A percentile compares a stretch with the other conserved stretches of the same genome.
Conservation (phyloP, 2,888 invertebrate genomes). For the Eupithecia centaureata region DNA sequence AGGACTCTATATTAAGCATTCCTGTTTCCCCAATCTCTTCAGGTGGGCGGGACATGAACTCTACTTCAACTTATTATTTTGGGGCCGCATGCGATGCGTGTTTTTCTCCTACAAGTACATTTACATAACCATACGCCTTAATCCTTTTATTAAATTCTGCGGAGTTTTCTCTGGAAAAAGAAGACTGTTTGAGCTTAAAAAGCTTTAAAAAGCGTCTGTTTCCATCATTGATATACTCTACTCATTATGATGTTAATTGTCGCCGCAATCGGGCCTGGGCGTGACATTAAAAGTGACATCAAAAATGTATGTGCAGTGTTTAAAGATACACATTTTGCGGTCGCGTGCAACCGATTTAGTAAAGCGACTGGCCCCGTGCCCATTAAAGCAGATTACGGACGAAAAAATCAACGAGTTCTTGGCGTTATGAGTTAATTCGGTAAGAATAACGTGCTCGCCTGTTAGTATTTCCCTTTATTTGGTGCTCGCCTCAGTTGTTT, state of each 20-base stretch:
- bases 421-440: conserved; percentile 84
- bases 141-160: conserved; percentile 76
- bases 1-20: conserved; percentile 83
- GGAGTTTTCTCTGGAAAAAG: conserved; percentile 53
- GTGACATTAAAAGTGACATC: conserved; percentile 76
- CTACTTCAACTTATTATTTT: conserved; percentile 80
- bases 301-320: conserved; percentile 80
- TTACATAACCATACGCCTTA: conserved; percentile 67
- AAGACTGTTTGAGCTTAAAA: conserved; percentile 37
- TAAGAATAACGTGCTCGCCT: conserved; percentile 78
- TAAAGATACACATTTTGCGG: conserved; percentile 80
- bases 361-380: conserved; percentile 81
- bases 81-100: conserved; percentile 71
- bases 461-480: conserved; percentile 81
- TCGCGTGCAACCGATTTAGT: conserved; percentile 77
- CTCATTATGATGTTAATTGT: conserved; percentile 80
- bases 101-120: conserved; percentile 72
- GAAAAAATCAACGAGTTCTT: conserved; percentile 76
- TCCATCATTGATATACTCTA: conserved; percentile 63
- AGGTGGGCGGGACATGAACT: conserved; percentile 77
- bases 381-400: conserved; percentile 81
- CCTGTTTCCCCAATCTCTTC: conserved; percentile 78
- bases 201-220: conserved; percentile 41
- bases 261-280: conserved; percentile 71
- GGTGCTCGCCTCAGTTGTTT: conserved; percentile 76